Evolutionary conservation across 1,140 invertebrate genomes (phyloP).

Genomic region (Aphaenogaster ashmeadi): DNA sequence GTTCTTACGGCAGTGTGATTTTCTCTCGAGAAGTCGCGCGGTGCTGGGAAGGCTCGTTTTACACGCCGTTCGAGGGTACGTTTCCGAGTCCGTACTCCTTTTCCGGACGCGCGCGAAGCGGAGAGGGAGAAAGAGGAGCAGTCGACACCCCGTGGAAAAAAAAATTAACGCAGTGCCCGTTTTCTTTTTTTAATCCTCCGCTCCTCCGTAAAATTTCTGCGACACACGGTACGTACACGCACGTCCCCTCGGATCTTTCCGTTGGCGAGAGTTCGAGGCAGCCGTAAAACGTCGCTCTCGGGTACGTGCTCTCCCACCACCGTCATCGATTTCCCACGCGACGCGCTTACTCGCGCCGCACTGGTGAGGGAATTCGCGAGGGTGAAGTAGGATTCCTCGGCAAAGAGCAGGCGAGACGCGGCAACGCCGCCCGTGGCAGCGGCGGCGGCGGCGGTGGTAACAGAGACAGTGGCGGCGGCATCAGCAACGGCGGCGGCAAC

Average conservation of each 20-base stretch:
- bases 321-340: conserved; percentile 65
- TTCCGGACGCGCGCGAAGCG: conserved; percentile 3
- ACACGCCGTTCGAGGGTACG: neutral
- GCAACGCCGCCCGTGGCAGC: conserved; percentile 52
- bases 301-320: conserved; percentile 57
- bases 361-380: conserved; percentile 58
- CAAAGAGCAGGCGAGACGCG: conserved; percentile 23
- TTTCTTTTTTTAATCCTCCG: neutral
- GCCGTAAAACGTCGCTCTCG: conserved; percentile 49
- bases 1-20: conserved; percentile 70
- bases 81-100: neutral
- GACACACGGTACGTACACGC: neutral
- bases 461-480: neutral
- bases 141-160: neutral
- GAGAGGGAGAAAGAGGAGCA: neutral
- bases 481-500: conserved; percentile 5
- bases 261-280: neutral
- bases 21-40: conserved; percentile 62
- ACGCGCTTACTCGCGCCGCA: conserved; percentile 55
- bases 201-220: neutral
- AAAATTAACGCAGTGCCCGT: neutral
- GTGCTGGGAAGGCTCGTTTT: neutral
- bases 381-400: conserved; percentile 55
- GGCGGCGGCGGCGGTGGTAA: conserved; percentile 1
- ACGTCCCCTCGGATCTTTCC: neutral